Evolutionary conservation across 1,140 invertebrate species (phyloP), one percentile per base, ranked within the genome.

Genomic region (Bombus turneri): DNA sequence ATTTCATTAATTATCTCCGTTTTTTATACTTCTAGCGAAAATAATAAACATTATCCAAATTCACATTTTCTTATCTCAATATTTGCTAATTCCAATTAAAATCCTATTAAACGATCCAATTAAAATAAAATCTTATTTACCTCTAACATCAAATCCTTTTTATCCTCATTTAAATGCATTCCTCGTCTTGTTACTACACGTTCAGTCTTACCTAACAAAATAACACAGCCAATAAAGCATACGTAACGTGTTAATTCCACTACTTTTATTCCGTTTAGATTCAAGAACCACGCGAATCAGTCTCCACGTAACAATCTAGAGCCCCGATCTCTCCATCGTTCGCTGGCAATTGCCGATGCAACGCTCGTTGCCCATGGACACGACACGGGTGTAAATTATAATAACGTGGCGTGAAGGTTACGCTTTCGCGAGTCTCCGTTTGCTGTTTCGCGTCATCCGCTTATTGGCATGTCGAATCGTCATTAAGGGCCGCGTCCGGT

Each of bases 391-490:
- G 83, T 82, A 80, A 83, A 86, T 89, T 81, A 77, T 66, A 75
- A 85, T 88, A 85, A 88, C 57, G 68, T 64, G 37, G 68, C 73
- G 15, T 47, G 66, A 43, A 66, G 73, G 43, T 81, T 72, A 59
- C 81, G 37, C 39, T 47, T 62, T 87, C 79, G 72, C 69, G 76
- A 59, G 41, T n/a, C 57, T 62, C 37, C 18, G 34, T 41, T 64
- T 15, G n/a, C n/a, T 62, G 34, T 25, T 57, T 59, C 57, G 15
- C 43, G 59, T 75, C 62, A 37, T 81, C 85, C 59, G 18, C 79
- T 86, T 83, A 89, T 88, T 86, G 88, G 87, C 88, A 86, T 82
- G 87, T 88, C 85, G 87, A 89, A 88, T 86, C 84, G 85, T 86
- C 88, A 86, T 89, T 86, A 86, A 88, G 76, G 80, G 78, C 34